Conservation (phyloP, 2,113 vertebrate species). For the Lethenteron reissneri region DNA sequence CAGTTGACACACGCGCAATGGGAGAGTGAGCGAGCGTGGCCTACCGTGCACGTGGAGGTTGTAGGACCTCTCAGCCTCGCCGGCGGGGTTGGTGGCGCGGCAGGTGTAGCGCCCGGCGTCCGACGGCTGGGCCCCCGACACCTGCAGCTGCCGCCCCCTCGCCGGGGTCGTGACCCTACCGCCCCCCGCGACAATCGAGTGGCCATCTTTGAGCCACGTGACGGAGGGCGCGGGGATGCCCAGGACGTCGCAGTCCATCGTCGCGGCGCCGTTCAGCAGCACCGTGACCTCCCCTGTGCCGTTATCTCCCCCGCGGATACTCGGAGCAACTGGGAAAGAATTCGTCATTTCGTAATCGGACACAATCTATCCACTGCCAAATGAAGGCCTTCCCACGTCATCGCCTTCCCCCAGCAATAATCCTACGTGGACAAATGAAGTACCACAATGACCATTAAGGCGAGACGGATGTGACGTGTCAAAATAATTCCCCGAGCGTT, state of each 20-base stretch:
- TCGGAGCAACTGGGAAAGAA: constrained; percentile 29
- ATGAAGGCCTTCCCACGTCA: too few relatives aligned
- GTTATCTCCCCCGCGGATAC: constrained; percentile 23
- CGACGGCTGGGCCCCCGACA: constrained; percentile 21
- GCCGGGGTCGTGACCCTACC: constrained; percentile 24
- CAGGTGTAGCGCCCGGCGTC: constrained; percentile 42
- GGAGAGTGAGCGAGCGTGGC: neutral
- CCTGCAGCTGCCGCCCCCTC: constrained; percentile 28
- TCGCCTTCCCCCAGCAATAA: too few relatives aligned
- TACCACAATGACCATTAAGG: too few relatives aligned
- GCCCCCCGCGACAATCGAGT: constrained; percentile 29
- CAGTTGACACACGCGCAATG: neutral
- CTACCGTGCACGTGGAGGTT: constrained; percentile 48
- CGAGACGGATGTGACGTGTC: too few relatives aligned
- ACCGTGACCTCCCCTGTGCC: constrained; percentile 28
- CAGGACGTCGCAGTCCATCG: constrained; percentile 33
- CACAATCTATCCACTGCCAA: too few relatives aligned
- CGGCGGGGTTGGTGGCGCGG: constrained; percentile 32
- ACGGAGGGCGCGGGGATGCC: constrained; percentile 40
- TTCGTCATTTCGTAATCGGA: neutral
- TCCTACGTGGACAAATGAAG: too few relatives aligned
- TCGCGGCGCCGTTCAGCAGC: constrained; percentile 24
- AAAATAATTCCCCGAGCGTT: too few relatives aligned
- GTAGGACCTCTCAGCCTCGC: constrained; percentile 25
- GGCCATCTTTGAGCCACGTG: constrained; percentile 56